Evolutionary conservation across 2,888 invertebrate genomes (phyloP), one percentile per base, ranked within the genome.

Genomic region (Embidobia sp.): DNA sequence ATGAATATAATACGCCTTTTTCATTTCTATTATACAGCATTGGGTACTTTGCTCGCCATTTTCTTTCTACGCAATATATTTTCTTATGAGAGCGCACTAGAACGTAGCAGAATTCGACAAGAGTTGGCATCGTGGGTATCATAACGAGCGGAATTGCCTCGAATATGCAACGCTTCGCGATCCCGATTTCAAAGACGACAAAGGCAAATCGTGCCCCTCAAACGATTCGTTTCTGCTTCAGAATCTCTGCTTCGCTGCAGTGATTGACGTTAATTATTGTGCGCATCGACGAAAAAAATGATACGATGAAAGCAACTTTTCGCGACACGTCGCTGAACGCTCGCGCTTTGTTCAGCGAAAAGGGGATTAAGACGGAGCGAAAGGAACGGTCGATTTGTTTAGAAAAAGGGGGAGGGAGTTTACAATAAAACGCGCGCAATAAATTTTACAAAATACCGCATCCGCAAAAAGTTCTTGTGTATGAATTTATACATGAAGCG

Each of bases 1-100:
- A 67, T 66, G 66, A 74, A 74, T 74, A 66, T 74, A 66, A 74
- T 74, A 46, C 66, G 44, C 66, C 66, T 53, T 74, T 74, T 74
- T 67, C 67, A 63, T 67, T 67, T 49, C 61, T 67, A 67, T 67
- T 67, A 67, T 61, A 61, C 67, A 33, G 26, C 49, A 55, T 66
- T 26, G 7, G 53, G 46, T 63, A 49, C 63, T 55, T 51, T 46
- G 27, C 31, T 40, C 22, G 66, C 66, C 51, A 46, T 59, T 74
- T 53, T 59, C 73, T 51, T 63, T 33, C 48, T 67, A 61, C 42
- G 67, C 63, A 63, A 63, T 75, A 75, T 67, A 75, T 67, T 61
- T 74, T 55, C 55, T 76, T 53, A 46, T 22, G 42, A 66, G 49
- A 67, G 48, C 53, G 27, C 46, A 37, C 22, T 29, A 67, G 49